Evolutionary conservation across 2,113 vertebrate species (phyloP), one percentile per base, ranked within the genome.

Genomic region (Quiscalus mexicanus): DNA sequence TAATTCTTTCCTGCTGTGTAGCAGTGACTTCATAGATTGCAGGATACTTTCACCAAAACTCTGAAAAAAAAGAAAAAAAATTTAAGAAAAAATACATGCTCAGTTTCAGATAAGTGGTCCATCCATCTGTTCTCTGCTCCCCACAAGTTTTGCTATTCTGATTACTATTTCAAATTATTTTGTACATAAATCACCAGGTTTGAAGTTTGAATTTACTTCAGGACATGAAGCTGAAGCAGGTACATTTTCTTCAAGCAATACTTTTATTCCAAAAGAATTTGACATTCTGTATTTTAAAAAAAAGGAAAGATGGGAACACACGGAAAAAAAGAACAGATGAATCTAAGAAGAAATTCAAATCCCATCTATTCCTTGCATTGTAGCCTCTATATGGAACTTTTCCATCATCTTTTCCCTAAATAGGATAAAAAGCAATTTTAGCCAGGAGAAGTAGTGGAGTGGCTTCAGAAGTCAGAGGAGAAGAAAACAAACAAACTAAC

Each of bases 1-100:
- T 12, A 99, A 98, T 24, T 98, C 98, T 94, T 99, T 99, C 74
- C 98, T 98, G 96, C 98, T 99, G 92, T 98, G 99, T 28, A 99
- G 96, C 86, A 99, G 97, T 59, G 97, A 98, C 97, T 98, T 99
- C 90, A 99, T 92, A 90, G 98, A 98, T 73, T 97, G 98, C 39
- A 98, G 85, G n/a, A 99, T 96, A 63, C 96, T 96, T 90, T 99
- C 99, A 96, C 97, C 98, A 94, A 99, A 98, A 90, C 92, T 98
- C 99, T 99, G 94, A 82, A 96, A 97, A 87, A 84, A 49, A 92
- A 95, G 23, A 60, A 83, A 62, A 87, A 39, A 79, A 67, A 3
- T 3, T n/a, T 27, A 52, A 37, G 94, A 78, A 45, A 44, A 88
- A 75, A 59, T 12, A 2, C 6, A 41, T 65, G 68, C 70, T 79